Evolutionary conservation across 2,888 invertebrate species (phyloP).

Genomic region (Rhodophaea formosa): DNA sequence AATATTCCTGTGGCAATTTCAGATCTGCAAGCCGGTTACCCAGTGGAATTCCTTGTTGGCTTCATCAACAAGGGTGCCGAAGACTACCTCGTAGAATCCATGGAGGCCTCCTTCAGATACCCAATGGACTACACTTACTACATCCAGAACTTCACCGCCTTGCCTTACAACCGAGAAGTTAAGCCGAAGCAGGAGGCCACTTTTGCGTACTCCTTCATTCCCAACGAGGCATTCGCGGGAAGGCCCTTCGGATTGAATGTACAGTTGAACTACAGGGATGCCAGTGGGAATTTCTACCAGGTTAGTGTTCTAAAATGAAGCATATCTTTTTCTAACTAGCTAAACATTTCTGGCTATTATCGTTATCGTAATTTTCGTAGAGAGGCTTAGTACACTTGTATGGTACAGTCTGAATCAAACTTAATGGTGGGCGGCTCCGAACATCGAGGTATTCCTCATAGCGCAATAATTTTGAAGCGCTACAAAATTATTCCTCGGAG

Average conservation of each 20-base stretch:
- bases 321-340: too few species aligned
- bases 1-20: slow-evolving; percentile 20
- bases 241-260: slow-evolving; percentile 97
- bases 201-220: slow-evolving; percentile 95
- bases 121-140: slow-evolving; percentile 99
- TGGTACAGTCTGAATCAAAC: too few species aligned
- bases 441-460: too few species aligned
- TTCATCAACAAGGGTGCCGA: slow-evolving; percentile 96
- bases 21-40: slow-evolving; percentile 95
- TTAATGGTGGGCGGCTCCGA: too few species aligned
- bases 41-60: slow-evolving; percentile 97
- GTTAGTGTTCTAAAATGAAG: slow-evolving; percentile 50
- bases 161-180: slow-evolving; percentile 92
- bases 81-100: slow-evolving; percentile 94
- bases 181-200: slow-evolving; percentile 96
- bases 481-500: too few species aligned
- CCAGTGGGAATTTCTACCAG: slow-evolving; percentile 81
- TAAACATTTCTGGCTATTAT: too few species aligned
- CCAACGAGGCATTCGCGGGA: slow-evolving; percentile 97
- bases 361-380: too few species aligned
- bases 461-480: too few species aligned
- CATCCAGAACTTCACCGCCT: slow-evolving; percentile 98
- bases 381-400: too few species aligned
- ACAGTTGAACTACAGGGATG: slow-evolving; percentile 94
- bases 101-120: slow-evolving; percentile 99